Percentiles rank a stretch among this genome's conserved stretches.
phyloP scores from a whole-genome alignment of 92 coral and sea anemone species.

The Epizoanthus ramosus region DNA sequence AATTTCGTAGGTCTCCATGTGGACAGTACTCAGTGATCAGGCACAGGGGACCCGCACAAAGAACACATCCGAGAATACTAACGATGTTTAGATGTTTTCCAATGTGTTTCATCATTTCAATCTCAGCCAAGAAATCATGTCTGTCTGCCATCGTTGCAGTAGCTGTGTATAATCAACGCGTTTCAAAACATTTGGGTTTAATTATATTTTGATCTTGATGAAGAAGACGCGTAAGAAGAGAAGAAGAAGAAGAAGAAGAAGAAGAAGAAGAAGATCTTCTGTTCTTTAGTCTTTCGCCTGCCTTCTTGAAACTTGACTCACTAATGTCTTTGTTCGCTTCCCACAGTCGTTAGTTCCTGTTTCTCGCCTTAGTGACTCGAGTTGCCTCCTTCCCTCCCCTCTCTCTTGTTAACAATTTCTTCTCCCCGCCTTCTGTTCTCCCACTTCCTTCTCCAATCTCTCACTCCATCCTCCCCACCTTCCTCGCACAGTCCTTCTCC shows the following conservation, averaged over 20 bases:
- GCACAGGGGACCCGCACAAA: constrained; percentile 76
- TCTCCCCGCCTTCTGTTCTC: background rate
- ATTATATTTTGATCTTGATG: too few species aligned
- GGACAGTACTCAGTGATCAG: constrained; percentile 87
- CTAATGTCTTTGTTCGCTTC: too few species aligned
- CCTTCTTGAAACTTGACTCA: too few species aligned
- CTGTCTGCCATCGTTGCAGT: constrained; percentile 77
- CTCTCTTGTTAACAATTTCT: too few species aligned
- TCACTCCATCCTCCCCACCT: too few species aligned
- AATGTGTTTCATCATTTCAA: constrained; percentile 82
- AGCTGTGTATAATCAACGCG: constrained; percentile 35
- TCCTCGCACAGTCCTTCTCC: background rate
- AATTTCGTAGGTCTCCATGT: constrained; percentile 82
- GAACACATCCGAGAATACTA: constrained; percentile 87
- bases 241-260: background rate
- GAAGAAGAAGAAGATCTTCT: background rate
- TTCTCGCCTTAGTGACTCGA: too few species aligned
- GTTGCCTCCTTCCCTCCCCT: too few species aligned
- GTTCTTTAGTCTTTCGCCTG: too few species aligned
- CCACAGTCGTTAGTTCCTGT: too few species aligned
- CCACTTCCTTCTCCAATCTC: too few species aligned
- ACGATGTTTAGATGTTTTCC: constrained; percentile 89
- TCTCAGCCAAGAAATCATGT: constrained; percentile 77
- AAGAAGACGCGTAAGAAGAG: background rate
- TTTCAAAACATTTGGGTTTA: too few species aligned